Evolutionary conservation across 2,797 vertebrate species (phyloP).

Genomic region (Rhinophrynus dorsalis): DNA sequence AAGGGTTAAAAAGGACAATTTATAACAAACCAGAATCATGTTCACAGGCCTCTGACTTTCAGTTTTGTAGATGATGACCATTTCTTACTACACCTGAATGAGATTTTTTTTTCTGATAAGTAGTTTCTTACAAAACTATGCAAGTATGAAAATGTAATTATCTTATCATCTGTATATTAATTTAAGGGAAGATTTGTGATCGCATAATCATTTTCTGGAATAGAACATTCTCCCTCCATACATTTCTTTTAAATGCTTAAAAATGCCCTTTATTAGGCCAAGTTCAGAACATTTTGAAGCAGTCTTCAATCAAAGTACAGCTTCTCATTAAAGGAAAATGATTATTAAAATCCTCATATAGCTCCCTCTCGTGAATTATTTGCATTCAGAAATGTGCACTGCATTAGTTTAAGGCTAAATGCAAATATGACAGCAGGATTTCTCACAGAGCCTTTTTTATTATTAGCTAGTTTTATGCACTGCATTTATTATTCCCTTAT

Average conservation of each 20-base stretch:
- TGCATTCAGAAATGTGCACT: slow-evolving; percentile 75
- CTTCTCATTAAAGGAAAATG: slow-evolving; percentile 76
- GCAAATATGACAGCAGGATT: slow-evolving; percentile 77
- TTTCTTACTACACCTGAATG: too few species aligned
- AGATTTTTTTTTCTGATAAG: too few species aligned
- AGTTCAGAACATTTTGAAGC: slow-evolving; percentile 58
- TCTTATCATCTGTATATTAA: slow-evolving; percentile 60
- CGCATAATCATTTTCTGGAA: slow-evolving; percentile 57
- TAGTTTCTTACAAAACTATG: neutral
- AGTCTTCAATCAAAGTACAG: slow-evolving; percentile 70
- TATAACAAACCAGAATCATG: too few species aligned
- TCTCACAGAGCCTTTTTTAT: slow-evolving; percentile 72
- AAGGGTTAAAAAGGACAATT: too few species aligned
- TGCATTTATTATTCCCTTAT: slow-evolving; percentile 73
- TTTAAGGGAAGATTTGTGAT: slow-evolving; percentile 62
- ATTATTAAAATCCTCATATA: slow-evolving; percentile 75
- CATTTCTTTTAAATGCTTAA: slow-evolving; percentile 57
- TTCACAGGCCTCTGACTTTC: too few species aligned
- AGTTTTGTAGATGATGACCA: too few species aligned
- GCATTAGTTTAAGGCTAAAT: slow-evolving; percentile 78
- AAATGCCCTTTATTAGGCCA: slow-evolving; percentile 63
- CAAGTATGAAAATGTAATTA: slow-evolving; percentile 40
- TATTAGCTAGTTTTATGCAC: slow-evolving; percentile 75
- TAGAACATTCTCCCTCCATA: slow-evolving; percentile 56
- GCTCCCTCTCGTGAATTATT: slow-evolving; percentile 77